Evolutionary conservation across 2,888 invertebrate genomes (phyloP).

Genomic region (Cremastobaeus sp.): DNA sequence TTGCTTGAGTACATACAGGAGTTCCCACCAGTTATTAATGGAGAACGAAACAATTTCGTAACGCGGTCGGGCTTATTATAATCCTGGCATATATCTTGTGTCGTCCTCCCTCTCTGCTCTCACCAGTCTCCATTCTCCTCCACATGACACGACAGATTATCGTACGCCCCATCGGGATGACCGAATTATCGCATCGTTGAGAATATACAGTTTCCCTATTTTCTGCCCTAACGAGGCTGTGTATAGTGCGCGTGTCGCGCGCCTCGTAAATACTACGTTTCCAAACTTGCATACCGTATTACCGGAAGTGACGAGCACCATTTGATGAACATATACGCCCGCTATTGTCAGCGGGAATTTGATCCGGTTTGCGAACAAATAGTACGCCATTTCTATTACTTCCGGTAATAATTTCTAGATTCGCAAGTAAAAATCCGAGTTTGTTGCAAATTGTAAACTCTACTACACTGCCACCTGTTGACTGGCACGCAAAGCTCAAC

Average conservation of each 20-base stretch:
- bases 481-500: too few species aligned
- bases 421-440: too few species aligned
- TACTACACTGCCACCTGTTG: too few species aligned
- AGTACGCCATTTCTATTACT: slow-evolving; percentile 5
- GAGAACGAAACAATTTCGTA: slow-evolving; percentile 74
- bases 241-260: slow-evolving; percentile 35
- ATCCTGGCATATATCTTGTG: slow-evolving; percentile 69
- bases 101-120: slow-evolving; percentile 53
- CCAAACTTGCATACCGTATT: slow-evolving; percentile 32
- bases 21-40: slow-evolving; percentile 66
- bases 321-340: slow-evolving; percentile 30
- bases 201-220: slow-evolving; percentile 58
- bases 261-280: slow-evolving; percentile 52
- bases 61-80: slow-evolving; percentile 71
- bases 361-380: slow-evolving; percentile 38
- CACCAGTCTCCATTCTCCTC: slow-evolving; percentile 55
- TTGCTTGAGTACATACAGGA: slow-evolving; percentile 42
- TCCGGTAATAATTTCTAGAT: background rate
- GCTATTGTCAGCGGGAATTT: slow-evolving; percentile 33
- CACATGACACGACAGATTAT: slow-evolving; percentile 68
- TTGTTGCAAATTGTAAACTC: too few species aligned
- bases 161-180: slow-evolving; percentile 66
- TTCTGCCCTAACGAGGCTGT: slow-evolving; percentile 60
- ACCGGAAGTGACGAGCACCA: slow-evolving; percentile 30
- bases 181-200: slow-evolving; percentile 66